Conservation (phyloP, 2,113 vertebrate genomes). For the Engraulis encrasicolus region DNA sequence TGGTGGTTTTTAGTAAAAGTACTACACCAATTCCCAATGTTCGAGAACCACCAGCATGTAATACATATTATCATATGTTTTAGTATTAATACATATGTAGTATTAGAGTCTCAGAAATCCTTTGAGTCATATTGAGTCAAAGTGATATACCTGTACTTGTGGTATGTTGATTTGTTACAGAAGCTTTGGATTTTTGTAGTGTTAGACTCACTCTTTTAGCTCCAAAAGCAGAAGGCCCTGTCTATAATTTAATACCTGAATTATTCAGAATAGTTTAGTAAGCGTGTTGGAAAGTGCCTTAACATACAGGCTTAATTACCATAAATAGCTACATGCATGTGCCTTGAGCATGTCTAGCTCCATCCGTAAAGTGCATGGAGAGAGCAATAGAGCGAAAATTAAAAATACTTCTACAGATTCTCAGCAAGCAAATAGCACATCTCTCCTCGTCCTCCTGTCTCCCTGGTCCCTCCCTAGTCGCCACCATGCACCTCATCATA, state of each 20-base stretch:
- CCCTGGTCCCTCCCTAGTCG: too few species aligned
- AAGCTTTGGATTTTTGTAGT: not conserved
- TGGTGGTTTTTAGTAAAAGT: conserved; percentile 43
- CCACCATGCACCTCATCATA: too few species aligned
- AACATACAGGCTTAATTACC: not conserved
- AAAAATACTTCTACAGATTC: too few species aligned
- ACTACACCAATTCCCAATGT: not conserved
- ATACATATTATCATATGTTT: not conserved
- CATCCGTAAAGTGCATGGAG: too few species aligned
- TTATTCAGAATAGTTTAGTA: not conserved
- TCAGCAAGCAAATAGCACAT: too few species aligned
- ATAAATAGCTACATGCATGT: not conserved
- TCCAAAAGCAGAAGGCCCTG: not conserved
- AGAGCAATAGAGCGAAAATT: too few species aligned
- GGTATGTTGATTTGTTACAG: not conserved
- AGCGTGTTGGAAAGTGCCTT: not conserved
- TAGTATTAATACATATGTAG: too few species aligned
- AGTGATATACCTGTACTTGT: not conserved
- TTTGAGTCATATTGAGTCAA: not conserved
- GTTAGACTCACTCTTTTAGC: not conserved
- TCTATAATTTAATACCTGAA: not conserved
- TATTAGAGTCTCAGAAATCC: not conserved
- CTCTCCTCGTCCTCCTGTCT: too few species aligned
- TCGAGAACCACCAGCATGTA: not conserved
- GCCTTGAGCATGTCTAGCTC: too few species aligned